Base-by-base conservation (phyloP, 2,888 invertebrate genomes). In the Euphydryas editha region DNA sequence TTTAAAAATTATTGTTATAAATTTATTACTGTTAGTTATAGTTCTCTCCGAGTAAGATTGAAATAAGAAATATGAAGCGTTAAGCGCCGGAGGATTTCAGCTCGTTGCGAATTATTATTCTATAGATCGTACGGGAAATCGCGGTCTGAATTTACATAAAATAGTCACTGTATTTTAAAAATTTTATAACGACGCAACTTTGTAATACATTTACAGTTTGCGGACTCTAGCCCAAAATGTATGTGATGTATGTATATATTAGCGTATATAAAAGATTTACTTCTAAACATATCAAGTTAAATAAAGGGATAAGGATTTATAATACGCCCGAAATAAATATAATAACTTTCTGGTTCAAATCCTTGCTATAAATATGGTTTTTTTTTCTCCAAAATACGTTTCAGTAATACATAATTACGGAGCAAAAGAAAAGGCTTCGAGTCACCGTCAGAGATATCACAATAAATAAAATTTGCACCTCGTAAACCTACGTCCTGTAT, bases 391-490 rank as follows among this genome's bases (percentile, higher is more conserved):
- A n/a, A 44, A 3, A 44, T n/a, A n/a, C 15, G 11, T n/a, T 15
- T 44, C n/a, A 44, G n/a, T n/a, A 44, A 44, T 20, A 24, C 15
- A 15, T 51, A 20, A 51, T 51, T n/a, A 6, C n/a, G 10, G 30
- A 36, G 17, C n/a, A 30, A 17, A 36, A 3, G 10, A 17, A 36
- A 36, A 30, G 6, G 6, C 17, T 54, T 54, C 21, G 54, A 36
- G 54, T 54, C 17, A 30, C 54, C 36, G 36, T 36, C 54, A 54
- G 17, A 54, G 54, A 54, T 17, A 17, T 17, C 36, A n/a, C 17
- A 30, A 54, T 36, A 36, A 54, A 54, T 54, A 54, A 54, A 54
- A 54, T 54, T 54, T 54, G 54, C 36, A 54, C 54, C 54, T 54
- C 54, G 54, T 54, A 54, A 54, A 30, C n/a, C 49, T 24, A 15